Percentiles rank a stretch among this genome's conserved stretches.
Evolutionary conservation across 2,113 vertebrate genomes (phyloP).

Genomic region (Siniperca knerii): DNA sequence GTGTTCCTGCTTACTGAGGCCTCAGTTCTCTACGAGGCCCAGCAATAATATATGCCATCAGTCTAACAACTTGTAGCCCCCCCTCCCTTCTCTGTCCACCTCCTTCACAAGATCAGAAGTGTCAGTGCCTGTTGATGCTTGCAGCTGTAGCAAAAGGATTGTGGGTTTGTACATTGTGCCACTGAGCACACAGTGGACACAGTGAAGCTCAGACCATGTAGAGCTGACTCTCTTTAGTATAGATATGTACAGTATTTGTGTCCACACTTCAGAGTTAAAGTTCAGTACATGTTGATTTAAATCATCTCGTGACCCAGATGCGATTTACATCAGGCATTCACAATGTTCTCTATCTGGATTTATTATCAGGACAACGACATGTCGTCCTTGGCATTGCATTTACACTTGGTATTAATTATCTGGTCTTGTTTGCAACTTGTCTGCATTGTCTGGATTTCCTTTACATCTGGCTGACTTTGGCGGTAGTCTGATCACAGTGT

Average conservation of each 20-base stretch:
- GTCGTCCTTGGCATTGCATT: not conserved
- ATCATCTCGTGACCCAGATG: conserved; percentile 16
- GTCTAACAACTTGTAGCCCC: conserved; percentile 14
- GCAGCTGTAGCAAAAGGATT: conserved; percentile 46
- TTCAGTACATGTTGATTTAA: conserved; percentile 30
- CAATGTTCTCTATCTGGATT: not conserved
- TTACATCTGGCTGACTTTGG: conserved; percentile 22
- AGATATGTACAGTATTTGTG: conserved; percentile 21
- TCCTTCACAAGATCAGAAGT: conserved; percentile 21
- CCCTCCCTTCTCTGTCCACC: conserved; percentile 3
- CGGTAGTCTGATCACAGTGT: conserved; percentile 11
- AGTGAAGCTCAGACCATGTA: not conserved
- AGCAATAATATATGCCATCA: conserved; percentile 7
- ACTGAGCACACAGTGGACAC: conserved; percentile 15
- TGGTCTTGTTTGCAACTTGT: not conserved
- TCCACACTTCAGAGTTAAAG: conserved; percentile 16
- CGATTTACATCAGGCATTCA: conserved; percentile 20
- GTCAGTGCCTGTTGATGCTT: conserved; percentile 45
- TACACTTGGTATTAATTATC: not conserved
- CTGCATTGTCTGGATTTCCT: conserved; percentile 28
- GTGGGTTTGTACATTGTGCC: conserved; percentile 16
- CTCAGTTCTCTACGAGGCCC: conserved; percentile 50
- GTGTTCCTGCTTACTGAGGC: conserved; percentile 58
- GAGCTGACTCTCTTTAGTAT: conserved; percentile 1
- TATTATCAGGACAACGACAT: not conserved